Evolutionary conservation across 30 jellyfish, hydroid and myxozoan genomes (phyloP), one percentile per base, ranked within the genome.

Genomic region (Aurelia aurita complex sp. Pacific): DNA sequence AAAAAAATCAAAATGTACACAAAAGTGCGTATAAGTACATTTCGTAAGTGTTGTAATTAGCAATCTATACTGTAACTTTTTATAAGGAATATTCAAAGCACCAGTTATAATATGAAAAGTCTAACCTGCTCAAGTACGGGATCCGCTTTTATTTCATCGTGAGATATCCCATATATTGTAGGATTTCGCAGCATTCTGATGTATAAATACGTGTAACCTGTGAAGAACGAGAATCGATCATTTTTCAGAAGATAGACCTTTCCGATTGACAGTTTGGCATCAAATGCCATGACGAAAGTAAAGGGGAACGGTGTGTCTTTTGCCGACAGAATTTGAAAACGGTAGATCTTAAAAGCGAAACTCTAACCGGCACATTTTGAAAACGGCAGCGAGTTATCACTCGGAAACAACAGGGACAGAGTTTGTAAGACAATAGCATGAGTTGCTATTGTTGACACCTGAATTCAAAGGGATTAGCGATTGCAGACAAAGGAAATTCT

Each of bases 101-200:
- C 29, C 29, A 23, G 29, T 23, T 23, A 53, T 19, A 52, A 52
- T 10, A 36, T 0, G 6, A 13, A 73, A 67, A 2, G 23, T 36
- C 80, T 1, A 40, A 86, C 96, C 91, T 94, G 98, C 62, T 90
- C 97, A 23, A 96, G 85, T 11, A 87, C 77, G 14, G 89, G 79
- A 77, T 96, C 99, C 12, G 85, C 59, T 68, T 91, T 93, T 81
- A 90, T 23, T 59, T 90, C 98, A 63, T 89, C 98, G 55, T 89
- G 97, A 10, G 98, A 90, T 51, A 89, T 72, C 5, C 99, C 99
- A 66, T 96, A 96, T 23, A 96, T 42, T 42, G 99, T 90, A 12
- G 99, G 99, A 63, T 96, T 96, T 46, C 97, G 89, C 55, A 96
- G 81, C 99, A 96, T 96, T 15, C 99, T 84, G 50, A 96, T 87